phyloP scores from a whole-genome alignment of 1,140 invertebrate species.

The Hesperophylax magnus region DNA sequence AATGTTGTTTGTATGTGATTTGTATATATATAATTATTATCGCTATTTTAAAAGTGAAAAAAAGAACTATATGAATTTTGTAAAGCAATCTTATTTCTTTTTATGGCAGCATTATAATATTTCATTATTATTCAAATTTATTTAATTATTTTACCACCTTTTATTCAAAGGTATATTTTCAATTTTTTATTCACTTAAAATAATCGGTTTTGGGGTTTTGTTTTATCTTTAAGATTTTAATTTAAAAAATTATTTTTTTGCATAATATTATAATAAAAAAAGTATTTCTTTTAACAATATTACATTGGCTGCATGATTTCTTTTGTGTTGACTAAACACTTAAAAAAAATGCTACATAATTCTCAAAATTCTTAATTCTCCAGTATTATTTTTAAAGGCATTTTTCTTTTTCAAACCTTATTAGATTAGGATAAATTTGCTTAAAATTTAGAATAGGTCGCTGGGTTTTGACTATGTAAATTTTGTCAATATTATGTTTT shows the following conservation, averaged over 20 bases:
- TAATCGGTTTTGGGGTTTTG: slow-evolving; percentile 22
- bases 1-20: slow-evolving; percentile 46
- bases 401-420: slow-evolving; percentile 9
- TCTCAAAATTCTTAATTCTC: neutral
- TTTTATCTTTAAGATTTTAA: slow-evolving; percentile 12
- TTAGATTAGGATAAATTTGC: slow-evolving; percentile 12
- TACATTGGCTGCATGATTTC: neutral
- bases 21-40: slow-evolving; percentile 41
- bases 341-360: no score
- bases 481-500: slow-evolving; percentile 43
- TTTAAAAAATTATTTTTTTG: neutral
- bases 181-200: neutral
- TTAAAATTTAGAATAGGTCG: neutral
- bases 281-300: no score
- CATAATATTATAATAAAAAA: neutral
- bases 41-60: slow-evolving; percentile 38
- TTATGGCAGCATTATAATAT: neutral
- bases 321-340: neutral
- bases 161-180: neutral
- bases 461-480: slow-evolving; percentile 39
- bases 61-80: slow-evolving; percentile 25
- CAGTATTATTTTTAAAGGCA: slow-evolving; percentile 25
- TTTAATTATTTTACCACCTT: neutral
- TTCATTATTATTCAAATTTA: neutral
- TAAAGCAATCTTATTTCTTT: slow-evolving; percentile 9